Evolutionary conservation across 2,113 vertebrate genomes (phyloP).

Genomic region (Limnothrissa miodon): DNA sequence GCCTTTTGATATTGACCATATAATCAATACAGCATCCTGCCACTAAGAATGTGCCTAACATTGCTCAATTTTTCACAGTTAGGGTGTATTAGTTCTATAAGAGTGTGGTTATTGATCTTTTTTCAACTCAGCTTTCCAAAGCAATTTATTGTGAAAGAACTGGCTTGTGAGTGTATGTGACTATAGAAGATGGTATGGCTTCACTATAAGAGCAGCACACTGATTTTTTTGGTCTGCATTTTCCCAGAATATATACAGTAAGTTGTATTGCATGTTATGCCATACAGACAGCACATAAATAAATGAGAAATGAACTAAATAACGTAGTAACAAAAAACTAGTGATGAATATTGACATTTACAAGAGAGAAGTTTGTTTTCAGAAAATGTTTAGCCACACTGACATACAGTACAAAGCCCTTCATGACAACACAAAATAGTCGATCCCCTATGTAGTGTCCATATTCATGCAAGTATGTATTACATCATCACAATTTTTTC

Average conservation of each 20-base stretch:
- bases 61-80: constrained; percentile 67
- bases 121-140: constrained; percentile 31
- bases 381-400: no score
- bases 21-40: constrained; percentile 65
- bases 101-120: constrained; percentile 60
- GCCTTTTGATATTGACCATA: constrained; percentile 63
- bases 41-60: constrained; percentile 58
- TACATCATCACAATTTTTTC: no score
- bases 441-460: neutral
- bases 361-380: neutral
- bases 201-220: neutral
- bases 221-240: neutral
- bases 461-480: no score
- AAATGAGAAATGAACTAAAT: no score
- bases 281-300: neutral
- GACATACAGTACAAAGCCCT: no score
- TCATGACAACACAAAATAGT: no score
- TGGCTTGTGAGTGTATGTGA: neutral
- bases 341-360: neutral
- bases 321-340: neutral
- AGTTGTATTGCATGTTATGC: neutral
- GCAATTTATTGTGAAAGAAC: constrained; percentile 28
- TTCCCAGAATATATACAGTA: neutral
- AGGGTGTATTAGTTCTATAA: constrained; percentile 63
- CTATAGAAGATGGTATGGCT: neutral